Conservation (phyloP, 2,888 invertebrate genomes). For the Emmelina monodactyla region DNA sequence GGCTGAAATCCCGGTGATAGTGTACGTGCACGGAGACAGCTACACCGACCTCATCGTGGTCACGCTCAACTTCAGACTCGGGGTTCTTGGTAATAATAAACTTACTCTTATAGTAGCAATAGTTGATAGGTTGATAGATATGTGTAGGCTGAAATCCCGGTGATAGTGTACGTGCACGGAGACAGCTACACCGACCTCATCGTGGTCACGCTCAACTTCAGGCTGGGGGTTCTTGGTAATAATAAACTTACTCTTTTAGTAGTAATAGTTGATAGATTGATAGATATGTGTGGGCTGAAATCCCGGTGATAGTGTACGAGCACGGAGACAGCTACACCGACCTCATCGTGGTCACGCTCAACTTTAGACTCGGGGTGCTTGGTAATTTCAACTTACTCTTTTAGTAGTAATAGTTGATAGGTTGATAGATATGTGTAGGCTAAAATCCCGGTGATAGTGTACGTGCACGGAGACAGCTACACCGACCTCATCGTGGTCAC, state of each 20-base stretch:
- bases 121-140: no score
- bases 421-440: no score
- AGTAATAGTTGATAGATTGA: no score
- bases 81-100: conserved; percentile 85
- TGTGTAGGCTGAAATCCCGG: no score
- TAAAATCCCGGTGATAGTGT: no score
- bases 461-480: no score
- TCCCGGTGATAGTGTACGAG: no score
- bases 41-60: conserved; percentile 93
- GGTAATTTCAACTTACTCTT: no score
- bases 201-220: conserved; percentile 95
- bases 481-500: conserved; percentile 94
- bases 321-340: conserved; percentile 89
- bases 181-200: conserved; percentile 92
- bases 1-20: conserved; percentile 85
- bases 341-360: conserved; percentile 93
- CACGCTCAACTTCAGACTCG: conserved; percentile 95
- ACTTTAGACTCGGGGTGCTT: conserved; percentile 92
- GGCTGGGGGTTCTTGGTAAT: conserved; percentile 88
- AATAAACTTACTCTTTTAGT: no score
- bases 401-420: no score
- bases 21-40: conserved; percentile 89
- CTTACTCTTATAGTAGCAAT: no score
- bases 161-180: conserved; percentile 85
- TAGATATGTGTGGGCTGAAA: no score